phyloP scores from a whole-genome alignment of 2,888 invertebrate genomes.

The Acronicta aceris region DNA sequence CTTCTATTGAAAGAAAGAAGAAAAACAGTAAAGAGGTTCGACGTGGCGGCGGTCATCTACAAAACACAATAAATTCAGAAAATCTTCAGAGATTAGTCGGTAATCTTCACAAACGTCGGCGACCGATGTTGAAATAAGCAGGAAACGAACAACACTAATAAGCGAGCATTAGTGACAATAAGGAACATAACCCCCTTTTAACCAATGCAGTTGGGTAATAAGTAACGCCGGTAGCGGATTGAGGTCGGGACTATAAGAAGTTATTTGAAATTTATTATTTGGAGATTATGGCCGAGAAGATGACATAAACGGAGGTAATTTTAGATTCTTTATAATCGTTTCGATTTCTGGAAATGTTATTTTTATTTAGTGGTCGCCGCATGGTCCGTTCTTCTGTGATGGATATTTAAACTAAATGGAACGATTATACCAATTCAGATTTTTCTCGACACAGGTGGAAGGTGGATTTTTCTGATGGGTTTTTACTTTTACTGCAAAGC shows the following conservation, averaged over 20 bases:
- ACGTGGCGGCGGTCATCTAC: slow-evolving; percentile 6
- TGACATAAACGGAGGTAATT: slow-evolving; percentile 41
- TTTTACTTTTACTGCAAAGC: no score
- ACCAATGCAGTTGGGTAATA: slow-evolving; percentile 36
- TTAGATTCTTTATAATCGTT: slow-evolving; percentile 31
- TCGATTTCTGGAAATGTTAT: slow-evolving; percentile 21
- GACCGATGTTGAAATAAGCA: slow-evolving; percentile 57
- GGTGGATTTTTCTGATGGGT: no score
- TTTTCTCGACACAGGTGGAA: no score
- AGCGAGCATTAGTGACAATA: slow-evolving; percentile 61
- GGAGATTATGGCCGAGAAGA: slow-evolving; percentile 43
- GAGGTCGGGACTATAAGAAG: slow-evolving; percentile 44
- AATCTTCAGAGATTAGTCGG: slow-evolving; percentile 41
- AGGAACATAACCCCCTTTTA: slow-evolving; percentile 40
- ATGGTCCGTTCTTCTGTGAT: slow-evolving; percentile 11
- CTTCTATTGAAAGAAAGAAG: slow-evolving; percentile 11
- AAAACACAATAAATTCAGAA: slow-evolving; percentile 27
- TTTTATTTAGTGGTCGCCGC: slow-evolving; percentile 12
- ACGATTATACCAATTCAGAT: no score
- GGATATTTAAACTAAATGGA: neutral
- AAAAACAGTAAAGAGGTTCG: no score
- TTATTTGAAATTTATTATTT: slow-evolving; percentile 47
- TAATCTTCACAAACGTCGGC: slow-evolving; percentile 52
- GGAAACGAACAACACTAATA: slow-evolving; percentile 69
- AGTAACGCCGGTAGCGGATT: slow-evolving; percentile 66